A percentile compares a stretch with the other conserved stretches of the same genome.
phyloP scores from a whole-genome alignment of 2,113 vertebrate genomes.

The Trematomus loennbergii region DNA sequence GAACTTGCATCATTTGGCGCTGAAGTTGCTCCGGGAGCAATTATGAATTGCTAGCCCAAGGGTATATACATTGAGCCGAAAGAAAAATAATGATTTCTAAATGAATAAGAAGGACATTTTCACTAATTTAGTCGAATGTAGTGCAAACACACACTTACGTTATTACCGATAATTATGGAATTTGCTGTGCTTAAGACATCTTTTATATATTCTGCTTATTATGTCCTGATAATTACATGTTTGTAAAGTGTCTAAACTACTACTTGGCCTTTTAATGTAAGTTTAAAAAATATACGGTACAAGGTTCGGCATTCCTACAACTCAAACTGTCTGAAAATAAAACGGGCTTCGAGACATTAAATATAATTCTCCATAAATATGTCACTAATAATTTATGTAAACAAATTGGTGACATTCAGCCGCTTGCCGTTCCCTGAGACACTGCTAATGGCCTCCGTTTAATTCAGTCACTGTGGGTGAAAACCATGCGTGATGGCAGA shows the following conservation, averaged over 20 bases:
- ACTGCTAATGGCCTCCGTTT: constrained; percentile 39
- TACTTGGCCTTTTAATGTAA: neutral
- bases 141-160: neutral
- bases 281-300: constrained; percentile 23
- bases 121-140: no score
- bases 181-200: neutral
- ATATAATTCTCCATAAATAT: constrained; percentile 23
- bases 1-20: neutral
- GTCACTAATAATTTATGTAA: constrained; percentile 44
- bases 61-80: constrained; percentile 9
- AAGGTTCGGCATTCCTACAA: neutral
- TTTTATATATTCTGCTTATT: neutral
- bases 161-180: neutral
- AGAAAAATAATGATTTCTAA: neutral
- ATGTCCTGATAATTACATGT: neutral
- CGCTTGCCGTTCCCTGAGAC: constrained; percentile 15
- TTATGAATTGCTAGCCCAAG: constrained; percentile 23
- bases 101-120: neutral
- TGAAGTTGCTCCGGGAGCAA: neutral
- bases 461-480: constrained; percentile 34
- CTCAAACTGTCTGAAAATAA: constrained; percentile 21
- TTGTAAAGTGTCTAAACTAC: neutral
- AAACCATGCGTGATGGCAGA: constrained; percentile 5
- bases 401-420: constrained; percentile 55
- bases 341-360: constrained; percentile 1